Conservation (phyloP, 1,140 invertebrate species). For the Pseudomyrmex gracilis region DNA sequence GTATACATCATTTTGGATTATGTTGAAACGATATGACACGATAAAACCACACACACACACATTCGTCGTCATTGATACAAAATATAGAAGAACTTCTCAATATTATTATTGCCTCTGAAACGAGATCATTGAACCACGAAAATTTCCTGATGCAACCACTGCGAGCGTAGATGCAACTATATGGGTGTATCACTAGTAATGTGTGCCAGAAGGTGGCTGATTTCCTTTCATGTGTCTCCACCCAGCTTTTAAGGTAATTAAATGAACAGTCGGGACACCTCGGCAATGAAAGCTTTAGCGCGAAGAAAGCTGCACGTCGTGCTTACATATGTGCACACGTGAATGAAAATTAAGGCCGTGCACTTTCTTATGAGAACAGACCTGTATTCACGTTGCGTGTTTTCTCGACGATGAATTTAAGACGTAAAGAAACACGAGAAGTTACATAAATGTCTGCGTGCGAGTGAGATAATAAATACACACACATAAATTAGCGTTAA, state of each 20-base stretch:
- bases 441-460: not conserved
- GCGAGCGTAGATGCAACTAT: constrained; percentile 29
- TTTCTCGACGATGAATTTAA: constrained; percentile 13
- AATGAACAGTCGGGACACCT: constrained; percentile 29
- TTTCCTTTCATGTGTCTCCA: constrained; percentile 15
- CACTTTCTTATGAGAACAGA: too few species aligned
- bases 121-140: constrained; percentile 32
- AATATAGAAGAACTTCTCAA: not conserved
- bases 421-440: not conserved
- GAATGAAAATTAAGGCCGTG: too few species aligned
- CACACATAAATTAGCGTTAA: too few species aligned
- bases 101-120: constrained; percentile 22
- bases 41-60: not conserved
- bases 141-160: constrained; percentile 19
- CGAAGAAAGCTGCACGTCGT: constrained; percentile 31
- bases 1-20: too few species aligned
- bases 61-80: not conserved
- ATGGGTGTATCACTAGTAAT: constrained; percentile 61
- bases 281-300: constrained; percentile 42
- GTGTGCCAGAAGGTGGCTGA: constrained; percentile 4
- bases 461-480: not conserved
- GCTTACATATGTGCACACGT: not conserved
- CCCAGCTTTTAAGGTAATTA: constrained; percentile 70
- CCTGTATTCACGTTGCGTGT: not conserved
- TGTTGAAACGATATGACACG: too few species aligned